These are phyloP conservation scores for Pseudochirops corinnae DNA, from an alignment of 2,797 vertebrate species.

Conservation along the genomic window DNA sequence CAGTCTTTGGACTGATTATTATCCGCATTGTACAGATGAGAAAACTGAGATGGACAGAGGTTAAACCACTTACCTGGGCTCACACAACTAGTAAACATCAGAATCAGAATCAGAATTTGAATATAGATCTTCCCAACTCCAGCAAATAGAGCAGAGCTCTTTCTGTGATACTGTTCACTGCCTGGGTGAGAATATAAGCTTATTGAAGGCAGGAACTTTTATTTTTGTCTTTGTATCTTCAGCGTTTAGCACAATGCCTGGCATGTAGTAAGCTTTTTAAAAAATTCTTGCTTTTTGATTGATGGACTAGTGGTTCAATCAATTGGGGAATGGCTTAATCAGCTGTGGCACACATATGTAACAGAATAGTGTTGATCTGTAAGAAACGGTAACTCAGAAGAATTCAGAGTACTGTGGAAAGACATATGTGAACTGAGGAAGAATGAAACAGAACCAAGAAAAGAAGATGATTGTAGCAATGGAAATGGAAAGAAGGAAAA, in stretches of 20 bases:
- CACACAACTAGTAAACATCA: neutral
- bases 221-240: neutral
- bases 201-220: neutral
- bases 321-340: neutral
- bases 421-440: neutral
- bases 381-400: neutral
- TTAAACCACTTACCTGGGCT: neutral
- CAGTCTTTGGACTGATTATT: neutral
- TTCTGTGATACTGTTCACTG: neutral
- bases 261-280: neutral
- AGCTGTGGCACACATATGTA: neutral
- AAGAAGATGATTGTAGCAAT: neutral
- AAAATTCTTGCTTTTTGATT: neutral
- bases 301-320: neutral
- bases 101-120: neutral
- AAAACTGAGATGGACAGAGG: neutral
- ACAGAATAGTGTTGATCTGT: neutral
- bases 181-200: neutral
- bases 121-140: neutral
- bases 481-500: neutral
- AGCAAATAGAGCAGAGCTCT: neutral
- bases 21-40: neutral
- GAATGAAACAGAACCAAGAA: neutral
- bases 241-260: neutral
- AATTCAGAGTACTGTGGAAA: neutral